Percentiles rank a stretch among this genome's conserved stretches.
Evolutionary conservation across 2,888 invertebrate genomes (phyloP).

Genomic region (Trachelus tabidus): DNA sequence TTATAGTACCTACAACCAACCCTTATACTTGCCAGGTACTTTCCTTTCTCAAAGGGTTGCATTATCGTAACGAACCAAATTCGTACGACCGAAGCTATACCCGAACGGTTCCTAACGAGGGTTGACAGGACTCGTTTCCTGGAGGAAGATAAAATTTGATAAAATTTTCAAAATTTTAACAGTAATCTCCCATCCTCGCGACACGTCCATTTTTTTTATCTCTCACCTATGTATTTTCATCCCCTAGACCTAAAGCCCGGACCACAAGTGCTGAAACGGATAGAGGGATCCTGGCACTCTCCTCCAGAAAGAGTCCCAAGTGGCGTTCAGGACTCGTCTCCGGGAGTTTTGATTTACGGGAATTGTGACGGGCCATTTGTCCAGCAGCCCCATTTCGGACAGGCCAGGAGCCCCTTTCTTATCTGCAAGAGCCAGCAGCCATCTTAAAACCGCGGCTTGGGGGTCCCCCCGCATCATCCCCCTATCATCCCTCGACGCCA

Average conservation of each 20-base stretch:
- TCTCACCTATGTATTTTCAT: neutral
- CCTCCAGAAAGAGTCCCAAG: neutral
- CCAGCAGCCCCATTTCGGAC: constrained; percentile 54
- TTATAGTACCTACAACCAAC: neutral
- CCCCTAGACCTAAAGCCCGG: neutral
- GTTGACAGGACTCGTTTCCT: constrained; percentile 5
- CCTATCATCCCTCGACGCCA: constrained; percentile 7
- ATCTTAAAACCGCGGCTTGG: constrained; percentile 46
- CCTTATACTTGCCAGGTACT: constrained; percentile 10
- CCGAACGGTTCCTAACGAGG: constrained; percentile 41
- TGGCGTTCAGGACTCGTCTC: neutral
- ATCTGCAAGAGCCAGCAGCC: constrained; percentile 57
- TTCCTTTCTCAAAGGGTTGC: constrained; percentile 46
- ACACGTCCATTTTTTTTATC: neutral
- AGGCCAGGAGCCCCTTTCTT: constrained; percentile 40
- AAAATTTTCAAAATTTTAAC: neutral
- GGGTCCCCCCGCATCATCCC: constrained; percentile 1
- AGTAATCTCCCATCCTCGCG: neutral
- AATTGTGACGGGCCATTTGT: constrained; percentile 65
- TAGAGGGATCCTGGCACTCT: neutral
- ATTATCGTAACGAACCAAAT: constrained; percentile 43
- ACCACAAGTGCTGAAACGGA: neutral
- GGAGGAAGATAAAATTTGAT: constrained; percentile 5
- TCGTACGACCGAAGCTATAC: constrained; percentile 26
- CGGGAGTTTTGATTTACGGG: constrained; percentile 61